phyloP scores from a whole-genome alignment of 1,140 invertebrate species.

The Drosophila repleta region DNA sequence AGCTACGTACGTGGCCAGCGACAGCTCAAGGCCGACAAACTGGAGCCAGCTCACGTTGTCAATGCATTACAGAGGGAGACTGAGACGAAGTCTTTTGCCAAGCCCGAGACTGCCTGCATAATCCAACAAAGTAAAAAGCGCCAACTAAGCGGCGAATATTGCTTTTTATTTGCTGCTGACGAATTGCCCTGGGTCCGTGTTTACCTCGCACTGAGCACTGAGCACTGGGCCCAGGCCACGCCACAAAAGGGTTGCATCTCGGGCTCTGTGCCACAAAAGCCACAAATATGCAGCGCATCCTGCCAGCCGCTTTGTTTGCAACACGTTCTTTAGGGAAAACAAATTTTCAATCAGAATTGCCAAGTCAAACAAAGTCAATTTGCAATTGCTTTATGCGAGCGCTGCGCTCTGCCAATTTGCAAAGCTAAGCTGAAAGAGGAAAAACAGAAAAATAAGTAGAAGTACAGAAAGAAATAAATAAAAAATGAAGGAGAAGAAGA shows the following conservation, averaged over 20 bases:
- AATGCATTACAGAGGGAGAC: constrained; percentile 7
- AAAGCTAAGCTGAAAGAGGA: constrained; percentile 45
- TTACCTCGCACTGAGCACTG: not conserved
- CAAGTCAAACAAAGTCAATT: constrained; percentile 25
- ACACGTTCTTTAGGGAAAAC: constrained; percentile 70
- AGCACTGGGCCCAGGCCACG: not conserved
- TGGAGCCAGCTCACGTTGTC: constrained; percentile 43
- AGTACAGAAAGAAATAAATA: not conserved
- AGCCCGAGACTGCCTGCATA: constrained; percentile 44
- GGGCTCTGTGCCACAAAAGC: constrained; percentile 10
- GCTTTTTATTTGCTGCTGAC: constrained; percentile 61
- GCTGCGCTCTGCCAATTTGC: constrained; percentile 47
- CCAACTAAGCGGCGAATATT: constrained; percentile 69
- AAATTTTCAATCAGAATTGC: constrained; percentile 47
- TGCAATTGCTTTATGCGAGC: constrained; percentile 34
- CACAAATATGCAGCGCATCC: constrained; percentile 72
- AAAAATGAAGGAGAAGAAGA: not conserved
- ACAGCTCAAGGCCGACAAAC: constrained; percentile 77
- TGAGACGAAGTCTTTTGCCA: not conserved
- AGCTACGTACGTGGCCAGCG: constrained; percentile 67
- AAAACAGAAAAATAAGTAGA: constrained; percentile 27
- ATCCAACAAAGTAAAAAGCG: constrained; percentile 61
- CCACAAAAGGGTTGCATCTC: not conserved
- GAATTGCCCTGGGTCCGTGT: constrained; percentile 45
- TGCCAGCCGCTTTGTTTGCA: constrained; percentile 46